Evolutionary conservation across 64 coral and sea anemone genomes (phyloP).

Genomic region (Orbicella faveolata): DNA sequence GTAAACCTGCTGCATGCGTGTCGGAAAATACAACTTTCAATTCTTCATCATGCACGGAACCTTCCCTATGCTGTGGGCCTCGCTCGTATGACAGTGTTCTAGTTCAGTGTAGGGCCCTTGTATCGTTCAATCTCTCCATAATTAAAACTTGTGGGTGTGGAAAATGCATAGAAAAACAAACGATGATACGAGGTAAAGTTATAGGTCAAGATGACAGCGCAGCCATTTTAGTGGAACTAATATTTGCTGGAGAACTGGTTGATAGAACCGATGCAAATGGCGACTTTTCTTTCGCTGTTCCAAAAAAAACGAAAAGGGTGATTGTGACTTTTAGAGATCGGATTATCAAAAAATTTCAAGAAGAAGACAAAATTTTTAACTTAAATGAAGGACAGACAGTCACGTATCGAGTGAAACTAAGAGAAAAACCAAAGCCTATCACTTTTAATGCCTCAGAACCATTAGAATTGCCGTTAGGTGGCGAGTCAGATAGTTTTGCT

Average conservation of each 20-base stretch:
- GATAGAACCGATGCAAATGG: background rate
- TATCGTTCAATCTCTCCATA: background rate
- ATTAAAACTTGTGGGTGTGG: background rate
- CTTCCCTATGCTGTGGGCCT: background rate
- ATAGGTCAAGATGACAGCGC: background rate
- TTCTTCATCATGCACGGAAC: background rate
- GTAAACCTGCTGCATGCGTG: background rate
- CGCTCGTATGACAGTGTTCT: background rate
- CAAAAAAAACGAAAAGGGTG: background rate
- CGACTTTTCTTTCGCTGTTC: background rate
- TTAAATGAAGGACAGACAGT: no score
- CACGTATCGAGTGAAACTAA: no score
- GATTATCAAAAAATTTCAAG: background rate
- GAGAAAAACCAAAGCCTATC: background rate
- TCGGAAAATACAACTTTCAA: background rate
- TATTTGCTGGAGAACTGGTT: background rate
- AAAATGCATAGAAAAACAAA: background rate
- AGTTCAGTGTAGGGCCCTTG: background rate
- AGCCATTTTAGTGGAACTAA: background rate
- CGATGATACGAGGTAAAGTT: background rate
- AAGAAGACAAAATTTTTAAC: background rate
- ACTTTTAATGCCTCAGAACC: background rate
- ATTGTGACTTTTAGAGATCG: slow-evolving; percentile 18
- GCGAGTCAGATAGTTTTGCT: background rate
- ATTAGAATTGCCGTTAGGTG: background rate